Evolutionary conservation across 2,888 invertebrate genomes (phyloP).

Genomic region (Thereva nobilitata): DNA sequence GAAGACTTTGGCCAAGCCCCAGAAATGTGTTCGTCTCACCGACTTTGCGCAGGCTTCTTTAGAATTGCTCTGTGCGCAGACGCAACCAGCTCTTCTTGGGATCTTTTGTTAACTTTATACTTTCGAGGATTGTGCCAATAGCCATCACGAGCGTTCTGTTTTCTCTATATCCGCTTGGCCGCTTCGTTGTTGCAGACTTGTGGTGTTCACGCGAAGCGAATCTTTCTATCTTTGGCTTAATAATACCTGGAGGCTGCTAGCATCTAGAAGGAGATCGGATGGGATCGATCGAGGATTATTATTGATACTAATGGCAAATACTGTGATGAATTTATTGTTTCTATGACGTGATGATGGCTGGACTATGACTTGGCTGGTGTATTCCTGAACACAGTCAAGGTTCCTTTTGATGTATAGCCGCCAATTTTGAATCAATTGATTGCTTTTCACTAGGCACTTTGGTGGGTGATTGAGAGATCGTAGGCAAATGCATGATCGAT

Average conservation of each 20-base stretch:
- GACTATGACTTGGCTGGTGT: no score
- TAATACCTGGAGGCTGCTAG: not conserved
- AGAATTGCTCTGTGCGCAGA: conserved; percentile 4
- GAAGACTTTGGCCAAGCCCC: not conserved
- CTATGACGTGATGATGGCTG: no score
- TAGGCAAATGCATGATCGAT: no score
- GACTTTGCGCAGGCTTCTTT: not conserved
- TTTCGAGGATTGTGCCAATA: not conserved
- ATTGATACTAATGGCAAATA: conserved; percentile 8
- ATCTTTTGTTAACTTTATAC: no score
- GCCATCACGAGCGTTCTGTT: conserved; percentile 9
- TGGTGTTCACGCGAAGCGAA: not conserved
- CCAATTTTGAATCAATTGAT: no score
- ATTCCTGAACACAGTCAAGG: no score
- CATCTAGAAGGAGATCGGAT: not conserved
- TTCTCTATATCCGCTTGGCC: not conserved
- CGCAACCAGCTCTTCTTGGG: conserved; percentile 12
- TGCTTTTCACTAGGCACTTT: no score
- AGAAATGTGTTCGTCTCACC: not conserved
- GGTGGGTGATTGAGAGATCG: no score
- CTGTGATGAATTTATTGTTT: no score
- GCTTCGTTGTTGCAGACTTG: not conserved
- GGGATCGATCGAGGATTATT: conserved; percentile 4
- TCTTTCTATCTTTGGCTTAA: not conserved
- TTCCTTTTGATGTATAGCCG: no score